These are phyloP conservation scores for Peromyscus maniculatus DNA, from an alignment of 2,113 vertebrate species.

Conservation along the genomic window DNA sequence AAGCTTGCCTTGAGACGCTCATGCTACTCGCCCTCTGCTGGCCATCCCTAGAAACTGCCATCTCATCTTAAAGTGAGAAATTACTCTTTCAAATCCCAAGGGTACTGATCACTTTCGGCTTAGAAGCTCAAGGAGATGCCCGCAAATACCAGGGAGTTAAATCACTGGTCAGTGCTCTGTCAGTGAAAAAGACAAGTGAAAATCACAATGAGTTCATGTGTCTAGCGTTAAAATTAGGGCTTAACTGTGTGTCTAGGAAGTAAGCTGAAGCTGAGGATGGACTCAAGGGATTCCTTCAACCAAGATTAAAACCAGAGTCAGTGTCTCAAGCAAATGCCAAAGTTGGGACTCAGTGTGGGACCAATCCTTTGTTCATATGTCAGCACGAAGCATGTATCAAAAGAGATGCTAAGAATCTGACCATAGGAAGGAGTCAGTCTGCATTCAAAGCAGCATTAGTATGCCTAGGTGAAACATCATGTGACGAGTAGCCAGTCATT, in stretches of 20 bases:
- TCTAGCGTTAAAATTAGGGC: constrained; percentile 12
- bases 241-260: constrained; percentile 18
- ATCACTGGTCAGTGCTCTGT: background rate
- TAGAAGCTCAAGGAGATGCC: background rate
- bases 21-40: constrained; percentile 73
- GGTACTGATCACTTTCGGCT: background rate
- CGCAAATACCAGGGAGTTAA: background rate
- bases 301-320: constrained; percentile 2
- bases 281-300: background rate
- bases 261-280: background rate
- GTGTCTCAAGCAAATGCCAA: constrained; percentile 13
- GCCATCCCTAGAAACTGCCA: constrained; percentile 42
- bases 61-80: constrained; percentile 35
- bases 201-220: background rate
- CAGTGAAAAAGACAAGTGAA: constrained; percentile 3
- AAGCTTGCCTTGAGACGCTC: constrained; percentile 25
- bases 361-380: background rate
- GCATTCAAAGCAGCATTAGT: background rate
- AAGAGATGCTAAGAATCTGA: constrained; percentile 14
- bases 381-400: background rate
- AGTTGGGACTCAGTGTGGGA: constrained; percentile 1
- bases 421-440: constrained; percentile 23
- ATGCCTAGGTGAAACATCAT: background rate
- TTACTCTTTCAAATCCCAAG: background rate
- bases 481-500: background rate